These are phyloP conservation scores for Oreochromis grahami DNA, from an alignment of 2,797 vertebrate genomes.

Conservation along the genomic window DNA sequence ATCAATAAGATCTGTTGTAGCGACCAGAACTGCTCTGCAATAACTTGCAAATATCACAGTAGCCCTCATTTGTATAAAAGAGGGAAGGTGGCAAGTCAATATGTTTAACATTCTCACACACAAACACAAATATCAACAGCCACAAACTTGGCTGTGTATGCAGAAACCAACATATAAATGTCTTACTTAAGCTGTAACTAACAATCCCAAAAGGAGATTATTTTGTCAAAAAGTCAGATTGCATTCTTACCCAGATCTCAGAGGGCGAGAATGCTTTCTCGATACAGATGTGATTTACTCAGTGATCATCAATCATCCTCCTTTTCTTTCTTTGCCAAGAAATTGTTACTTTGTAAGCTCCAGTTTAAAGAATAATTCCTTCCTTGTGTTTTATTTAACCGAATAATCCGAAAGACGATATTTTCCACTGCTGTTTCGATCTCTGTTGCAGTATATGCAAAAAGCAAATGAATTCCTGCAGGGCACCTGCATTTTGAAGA, in stretches of 20 bases:
- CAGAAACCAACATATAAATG: slow-evolving; percentile 33
- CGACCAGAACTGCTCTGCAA: background rate
- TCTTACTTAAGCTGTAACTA: slow-evolving; percentile 53
- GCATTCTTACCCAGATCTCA: slow-evolving; percentile 10
- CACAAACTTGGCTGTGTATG: background rate
- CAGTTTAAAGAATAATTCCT: background rate
- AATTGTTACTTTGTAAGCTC: background rate
- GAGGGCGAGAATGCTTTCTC: background rate
- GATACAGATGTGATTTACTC: slow-evolving; percentile 27
- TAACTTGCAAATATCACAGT: slow-evolving; percentile 23
- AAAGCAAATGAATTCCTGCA: background rate
- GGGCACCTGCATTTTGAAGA: background rate
- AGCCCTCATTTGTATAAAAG: slow-evolving; percentile 22
- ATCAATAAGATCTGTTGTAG: background rate
- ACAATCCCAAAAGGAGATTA: slow-evolving; percentile 50
- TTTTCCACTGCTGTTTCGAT: background rate
- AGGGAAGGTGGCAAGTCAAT: background rate
- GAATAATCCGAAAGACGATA: background rate
- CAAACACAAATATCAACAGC: background rate
- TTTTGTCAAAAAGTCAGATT: slow-evolving; percentile 27
- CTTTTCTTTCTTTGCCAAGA: background rate
- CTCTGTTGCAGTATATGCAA: background rate
- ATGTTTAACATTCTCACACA: background rate
- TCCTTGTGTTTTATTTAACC: background rate
- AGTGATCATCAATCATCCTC: background rate